These are phyloP conservation scores for Xyrichtys novacula DNA, from an alignment of 2,797 vertebrate genomes.

Conservation along the genomic window DNA sequence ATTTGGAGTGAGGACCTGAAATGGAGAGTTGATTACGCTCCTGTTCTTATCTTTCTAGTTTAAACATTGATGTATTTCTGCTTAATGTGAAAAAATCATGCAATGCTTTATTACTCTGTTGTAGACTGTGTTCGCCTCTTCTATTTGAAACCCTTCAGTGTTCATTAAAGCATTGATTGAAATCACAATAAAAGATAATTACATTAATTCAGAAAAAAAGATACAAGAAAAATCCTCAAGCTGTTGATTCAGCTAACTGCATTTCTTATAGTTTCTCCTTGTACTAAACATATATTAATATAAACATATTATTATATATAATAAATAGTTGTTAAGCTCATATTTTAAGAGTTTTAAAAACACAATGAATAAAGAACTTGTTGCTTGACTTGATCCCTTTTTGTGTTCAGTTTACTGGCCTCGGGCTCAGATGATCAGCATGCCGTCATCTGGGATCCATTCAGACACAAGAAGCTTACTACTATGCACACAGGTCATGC, in stretches of 20 bases:
- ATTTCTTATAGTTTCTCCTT: background rate
- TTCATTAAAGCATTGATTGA: background rate
- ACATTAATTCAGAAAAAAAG: no score
- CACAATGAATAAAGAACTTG: background rate
- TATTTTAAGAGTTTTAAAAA: background rate
- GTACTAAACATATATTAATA: no score
- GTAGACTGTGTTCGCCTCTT: background rate
- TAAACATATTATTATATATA: no score
- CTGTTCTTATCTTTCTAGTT: no score
- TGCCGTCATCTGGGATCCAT: constrained; percentile 98
- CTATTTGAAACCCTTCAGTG: background rate
- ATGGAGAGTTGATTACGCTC: no score
- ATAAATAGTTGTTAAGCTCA: background rate
- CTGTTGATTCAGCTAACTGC: background rate
- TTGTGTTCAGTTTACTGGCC: constrained; percentile 89
- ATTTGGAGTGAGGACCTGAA: no score
- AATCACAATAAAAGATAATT: background rate
- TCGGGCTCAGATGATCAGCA: constrained; percentile 99
- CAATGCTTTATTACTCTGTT: background rate
- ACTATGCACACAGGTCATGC: constrained; percentile 99
- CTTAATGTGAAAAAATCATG: background rate
- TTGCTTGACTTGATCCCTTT: constrained; percentile 19
- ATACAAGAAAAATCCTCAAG: no score
- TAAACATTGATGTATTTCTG: background rate
- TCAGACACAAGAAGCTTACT: constrained; percentile 95